These are phyloP conservation scores for Pitta sordida DNA, from an alignment of 2,113 vertebrate genomes.

Conservation along the genomic window DNA sequence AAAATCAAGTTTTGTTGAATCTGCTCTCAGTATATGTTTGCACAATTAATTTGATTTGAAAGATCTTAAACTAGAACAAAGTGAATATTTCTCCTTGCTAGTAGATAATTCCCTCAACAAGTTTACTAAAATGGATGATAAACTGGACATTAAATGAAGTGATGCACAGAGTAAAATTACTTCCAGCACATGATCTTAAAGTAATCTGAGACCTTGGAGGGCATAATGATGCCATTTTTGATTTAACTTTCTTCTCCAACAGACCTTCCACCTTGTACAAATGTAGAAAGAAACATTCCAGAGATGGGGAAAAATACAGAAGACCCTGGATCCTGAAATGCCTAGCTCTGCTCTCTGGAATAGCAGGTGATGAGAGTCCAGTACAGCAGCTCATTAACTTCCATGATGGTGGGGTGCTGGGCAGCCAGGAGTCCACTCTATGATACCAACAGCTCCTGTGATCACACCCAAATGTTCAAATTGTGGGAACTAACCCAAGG, in stretches of 20 bases:
- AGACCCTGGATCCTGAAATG: background rate
- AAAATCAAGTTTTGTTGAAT: background rate
- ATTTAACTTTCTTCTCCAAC: background rate
- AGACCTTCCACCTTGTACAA: background rate
- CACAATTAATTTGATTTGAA: background rate
- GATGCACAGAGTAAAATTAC: background rate
- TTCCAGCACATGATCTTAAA: background rate
- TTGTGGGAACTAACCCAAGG: background rate
- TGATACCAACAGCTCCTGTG: background rate
- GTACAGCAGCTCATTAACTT: background rate
- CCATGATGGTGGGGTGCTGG: background rate
- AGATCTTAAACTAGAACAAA: background rate
- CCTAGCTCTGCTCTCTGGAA: background rate
- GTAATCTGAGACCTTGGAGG: background rate
- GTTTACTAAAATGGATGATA: background rate
- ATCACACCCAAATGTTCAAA: accelerated
- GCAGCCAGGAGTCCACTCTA: background rate
- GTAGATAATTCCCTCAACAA: background rate
- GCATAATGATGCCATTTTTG: background rate
- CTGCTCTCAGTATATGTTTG: background rate
- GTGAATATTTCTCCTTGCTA: background rate
- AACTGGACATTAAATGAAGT: background rate
- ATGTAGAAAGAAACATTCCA: background rate
- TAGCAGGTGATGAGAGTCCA: background rate
- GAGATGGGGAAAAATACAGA: background rate